phyloP scores from a whole-genome alignment of 2,113 vertebrate genomes.

The Xiphorhynchus elegans region DNA sequence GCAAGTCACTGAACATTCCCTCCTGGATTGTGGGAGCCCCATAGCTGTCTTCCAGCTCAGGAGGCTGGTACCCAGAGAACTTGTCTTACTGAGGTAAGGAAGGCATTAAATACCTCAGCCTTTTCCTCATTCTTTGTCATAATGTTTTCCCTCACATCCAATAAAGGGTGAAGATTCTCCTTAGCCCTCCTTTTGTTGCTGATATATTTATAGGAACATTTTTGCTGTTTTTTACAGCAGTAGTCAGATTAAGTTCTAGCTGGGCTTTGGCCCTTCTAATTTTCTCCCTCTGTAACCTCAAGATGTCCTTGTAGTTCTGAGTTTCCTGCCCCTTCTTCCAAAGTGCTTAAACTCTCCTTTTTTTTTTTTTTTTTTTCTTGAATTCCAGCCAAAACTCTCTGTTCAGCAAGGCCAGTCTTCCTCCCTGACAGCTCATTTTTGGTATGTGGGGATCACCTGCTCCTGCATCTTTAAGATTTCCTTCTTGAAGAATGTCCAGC shows the following conservation, averaged over 20 bases:
- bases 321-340: background rate
- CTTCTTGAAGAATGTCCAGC: background rate
- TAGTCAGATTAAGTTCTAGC: background rate
- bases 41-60: background rate
- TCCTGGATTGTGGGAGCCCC: background rate
- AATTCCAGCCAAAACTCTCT: background rate
- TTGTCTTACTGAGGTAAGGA: background rate
- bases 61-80: background rate
- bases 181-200: background rate
- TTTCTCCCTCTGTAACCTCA: background rate
- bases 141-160: background rate
- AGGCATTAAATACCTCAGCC: background rate
- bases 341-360: background rate
- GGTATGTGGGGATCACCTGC: too few relatives aligned
- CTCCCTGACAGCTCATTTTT: background rate
- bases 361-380: background rate
- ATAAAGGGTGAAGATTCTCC: background rate
- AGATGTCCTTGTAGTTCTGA: background rate
- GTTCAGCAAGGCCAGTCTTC: fast-evolving
- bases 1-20: background rate
- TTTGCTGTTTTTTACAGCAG: background rate
- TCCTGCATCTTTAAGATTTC: background rate
- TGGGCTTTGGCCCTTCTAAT: background rate
- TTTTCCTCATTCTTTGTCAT: background rate
- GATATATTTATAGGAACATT: background rate